Base-by-base conservation (phyloP, 2,113 vertebrate species). In the Prunella fulvescens region DNA sequence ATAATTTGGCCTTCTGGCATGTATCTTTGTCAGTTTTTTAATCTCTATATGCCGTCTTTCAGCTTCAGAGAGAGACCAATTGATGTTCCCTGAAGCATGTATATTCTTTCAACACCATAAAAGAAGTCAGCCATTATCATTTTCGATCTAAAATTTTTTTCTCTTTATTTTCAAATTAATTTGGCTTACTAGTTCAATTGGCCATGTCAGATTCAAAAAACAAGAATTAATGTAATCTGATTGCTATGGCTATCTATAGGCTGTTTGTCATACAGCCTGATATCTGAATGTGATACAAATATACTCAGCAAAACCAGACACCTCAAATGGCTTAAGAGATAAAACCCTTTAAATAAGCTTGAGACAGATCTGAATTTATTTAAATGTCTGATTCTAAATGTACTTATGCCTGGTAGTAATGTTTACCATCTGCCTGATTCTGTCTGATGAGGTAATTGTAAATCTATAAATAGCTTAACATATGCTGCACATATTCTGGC, bases 321-420 rank as follows among this genome's bases (percentile, higher is more conserved):
- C 97, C 95, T 77, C 90, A 94, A 98, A 97, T 86, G 96, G 96
- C 96, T 98, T 97, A 97, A 97, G 96, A 98, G 97, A 97, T 96
- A 96, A 98, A 97, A 98, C 97, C 98, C 97, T 98, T 98, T 98
- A 98, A 98, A 98, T 98, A 98, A 98, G 98, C 98, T 98, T 97
- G 97, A 97, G 97, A 98, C 94, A 98, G 98, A 97, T 95, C 95
- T 97, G 97, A 98, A 99, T 98, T 98, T 98, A 98, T 98, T 98
- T 98, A 97, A 98, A 98, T 97, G 97, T 97, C 98, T 98, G 97
- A 97, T 97, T 98, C 97, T 97, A 95, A 98, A 98, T 97, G 98
- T 97, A 97, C 96, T 95, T 98, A 97, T 95, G 97, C 96, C 97
- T 98, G 97, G 95, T 92, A 96, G 97, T 97, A 97, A 97, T 98